phyloP scores from a whole-genome alignment of 2,797 vertebrate species.

The Gymnodraco acuticeps region DNA sequence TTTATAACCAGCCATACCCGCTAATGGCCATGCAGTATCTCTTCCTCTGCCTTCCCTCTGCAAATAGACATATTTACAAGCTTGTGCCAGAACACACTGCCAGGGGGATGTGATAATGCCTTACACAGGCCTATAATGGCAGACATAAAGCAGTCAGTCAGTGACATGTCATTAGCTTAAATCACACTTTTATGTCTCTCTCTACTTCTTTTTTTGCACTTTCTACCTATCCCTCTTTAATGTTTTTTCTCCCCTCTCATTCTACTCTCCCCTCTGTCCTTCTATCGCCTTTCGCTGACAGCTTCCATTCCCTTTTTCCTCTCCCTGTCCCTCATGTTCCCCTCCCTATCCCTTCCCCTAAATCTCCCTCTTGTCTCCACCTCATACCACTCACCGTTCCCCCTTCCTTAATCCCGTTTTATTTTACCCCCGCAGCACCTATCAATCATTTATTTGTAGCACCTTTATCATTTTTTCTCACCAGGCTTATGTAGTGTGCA shows the following conservation, averaged over 20 bases:
- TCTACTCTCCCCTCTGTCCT: conserved; percentile 47
- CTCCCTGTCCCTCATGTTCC: conserved; percentile 39
- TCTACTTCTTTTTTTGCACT: conserved; percentile 53
- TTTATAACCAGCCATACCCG: conserved; percentile 30
- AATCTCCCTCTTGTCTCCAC: conserved; percentile 48
- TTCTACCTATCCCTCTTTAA: conserved; percentile 50
- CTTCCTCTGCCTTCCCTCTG: conserved; percentile 8
- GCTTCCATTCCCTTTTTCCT: conserved; percentile 50
- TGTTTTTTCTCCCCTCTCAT: conserved; percentile 44
- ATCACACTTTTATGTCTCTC: conserved; percentile 81
- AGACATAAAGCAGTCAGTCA: conserved; percentile 79
- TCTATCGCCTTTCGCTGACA: conserved; percentile 61
- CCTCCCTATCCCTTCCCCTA: conserved; percentile 39
- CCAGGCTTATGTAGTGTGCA: conserved; percentile 17
- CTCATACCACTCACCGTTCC: conserved; percentile 41
- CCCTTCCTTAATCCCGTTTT: conserved; percentile 65
- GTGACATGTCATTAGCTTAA: conserved; percentile 81
- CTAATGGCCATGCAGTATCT: conserved; percentile 39
- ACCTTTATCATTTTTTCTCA: conserved; percentile 60
- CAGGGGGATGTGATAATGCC: conserved; percentile 63
- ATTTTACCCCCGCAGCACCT: conserved; percentile 62
- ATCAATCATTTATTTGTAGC: conserved; percentile 82
- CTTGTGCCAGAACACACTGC: conserved; percentile 44
- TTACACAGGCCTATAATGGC: conserved; percentile 74
- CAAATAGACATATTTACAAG: conserved; percentile 41